Conservation (phyloP, 2,797 vertebrate species). For the Falco cherrug region DNA sequence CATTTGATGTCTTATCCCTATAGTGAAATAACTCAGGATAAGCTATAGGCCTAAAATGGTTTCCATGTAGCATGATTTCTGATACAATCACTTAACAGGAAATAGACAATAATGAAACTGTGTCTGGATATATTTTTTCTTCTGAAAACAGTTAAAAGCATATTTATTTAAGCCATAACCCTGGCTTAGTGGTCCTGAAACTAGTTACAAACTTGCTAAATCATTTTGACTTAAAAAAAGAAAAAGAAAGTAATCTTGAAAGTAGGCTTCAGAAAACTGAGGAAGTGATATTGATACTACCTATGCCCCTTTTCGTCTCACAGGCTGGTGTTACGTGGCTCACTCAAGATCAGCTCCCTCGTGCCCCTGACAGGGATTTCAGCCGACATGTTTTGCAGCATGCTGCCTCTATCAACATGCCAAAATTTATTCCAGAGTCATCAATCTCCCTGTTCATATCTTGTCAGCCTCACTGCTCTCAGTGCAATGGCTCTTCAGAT, state of each 20-base stretch:
- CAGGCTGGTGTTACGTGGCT: background rate
- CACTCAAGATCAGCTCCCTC: fast-evolving
- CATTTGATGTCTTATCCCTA: background rate
- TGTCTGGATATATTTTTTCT: background rate
- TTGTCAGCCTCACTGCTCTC: background rate
- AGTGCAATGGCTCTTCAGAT: fast-evolving
- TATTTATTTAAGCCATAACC: background rate
- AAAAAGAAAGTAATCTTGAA: background rate
- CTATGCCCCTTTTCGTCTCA: background rate
- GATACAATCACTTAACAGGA: background rate
- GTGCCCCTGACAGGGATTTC: background rate
- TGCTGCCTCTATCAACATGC: background rate
- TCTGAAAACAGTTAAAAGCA: background rate
- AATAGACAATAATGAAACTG: background rate
- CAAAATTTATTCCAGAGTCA: background rate
- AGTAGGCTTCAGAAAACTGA: background rate
- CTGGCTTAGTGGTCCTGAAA: background rate
- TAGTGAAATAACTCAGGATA: background rate
- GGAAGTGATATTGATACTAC: fast-evolving
- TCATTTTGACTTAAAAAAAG: background rate
- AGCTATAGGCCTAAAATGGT: background rate
- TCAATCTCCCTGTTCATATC: background rate
- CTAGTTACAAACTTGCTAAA: background rate
- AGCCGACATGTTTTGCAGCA: background rate
- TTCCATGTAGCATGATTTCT: background rate